Evolutionary conservation across 2,113 vertebrate species (phyloP).

Genomic region (Falco punctatus): DNA sequence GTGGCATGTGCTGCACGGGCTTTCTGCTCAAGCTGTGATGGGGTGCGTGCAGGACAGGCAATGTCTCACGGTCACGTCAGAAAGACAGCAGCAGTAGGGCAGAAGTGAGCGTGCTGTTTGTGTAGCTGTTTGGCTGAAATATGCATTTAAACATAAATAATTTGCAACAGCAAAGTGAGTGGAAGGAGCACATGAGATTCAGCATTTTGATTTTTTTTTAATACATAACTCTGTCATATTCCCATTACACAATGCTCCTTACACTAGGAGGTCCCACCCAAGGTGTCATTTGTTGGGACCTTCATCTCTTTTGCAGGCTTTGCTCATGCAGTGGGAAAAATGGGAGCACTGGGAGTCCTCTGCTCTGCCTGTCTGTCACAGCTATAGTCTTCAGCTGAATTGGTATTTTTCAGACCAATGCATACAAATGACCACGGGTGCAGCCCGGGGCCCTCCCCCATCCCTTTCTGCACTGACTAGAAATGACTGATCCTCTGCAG

Average conservation of each 20-base stretch:
- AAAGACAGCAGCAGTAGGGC: background rate
- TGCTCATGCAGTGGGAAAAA: background rate
- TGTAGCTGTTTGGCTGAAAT: background rate
- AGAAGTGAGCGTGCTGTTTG: background rate
- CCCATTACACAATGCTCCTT: fast-evolving
- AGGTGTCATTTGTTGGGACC: background rate
- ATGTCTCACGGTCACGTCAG: background rate
- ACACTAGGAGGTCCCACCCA: background rate
- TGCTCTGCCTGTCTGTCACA: background rate
- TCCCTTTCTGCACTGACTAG: background rate
- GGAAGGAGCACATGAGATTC: background rate
- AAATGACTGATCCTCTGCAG: background rate
- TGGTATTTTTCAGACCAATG: background rate
- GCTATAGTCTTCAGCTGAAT: background rate
- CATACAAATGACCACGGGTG: fast-evolving
- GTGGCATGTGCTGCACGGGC: fast-evolving
- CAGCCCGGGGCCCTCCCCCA: too few species aligned
- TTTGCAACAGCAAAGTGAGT: background rate
- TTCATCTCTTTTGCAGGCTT: background rate
- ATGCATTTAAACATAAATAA: background rate
- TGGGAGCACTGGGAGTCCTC: background rate
- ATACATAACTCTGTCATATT: background rate
- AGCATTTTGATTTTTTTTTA: background rate
- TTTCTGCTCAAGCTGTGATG: background rate
- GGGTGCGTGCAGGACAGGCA: fast-evolving